A percentile compares a stretch with the other conserved stretches of the same genome.
Conservation (phyloP, 2,888 invertebrate species). For the Lamellibrachia columna region DNA sequence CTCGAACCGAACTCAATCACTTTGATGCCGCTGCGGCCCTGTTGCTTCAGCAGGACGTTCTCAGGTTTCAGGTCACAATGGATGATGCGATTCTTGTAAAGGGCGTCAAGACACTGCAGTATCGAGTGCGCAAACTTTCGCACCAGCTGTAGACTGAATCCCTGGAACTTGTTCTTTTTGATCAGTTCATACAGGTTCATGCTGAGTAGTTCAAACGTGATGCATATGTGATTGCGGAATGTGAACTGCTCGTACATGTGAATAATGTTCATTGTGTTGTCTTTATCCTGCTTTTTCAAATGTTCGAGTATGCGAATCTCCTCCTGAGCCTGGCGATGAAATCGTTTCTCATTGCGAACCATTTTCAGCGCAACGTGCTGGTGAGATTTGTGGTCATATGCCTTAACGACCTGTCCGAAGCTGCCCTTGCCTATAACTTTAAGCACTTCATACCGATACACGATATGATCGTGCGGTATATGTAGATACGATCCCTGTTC, state of each 20-base stretch:
- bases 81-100: slow-evolving; percentile 94
- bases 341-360: slow-evolving; percentile 91
- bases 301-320: slow-evolving; percentile 96
- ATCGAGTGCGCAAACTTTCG: slow-evolving; percentile 98
- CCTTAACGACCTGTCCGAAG: slow-evolving; percentile 98
- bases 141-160: slow-evolving; percentile 94
- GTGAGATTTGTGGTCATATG: slow-evolving; percentile 96
- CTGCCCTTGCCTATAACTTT: slow-evolving; percentile 99
- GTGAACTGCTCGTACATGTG: slow-evolving; percentile 98
- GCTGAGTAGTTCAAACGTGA: slow-evolving; percentile 90
- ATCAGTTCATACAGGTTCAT: slow-evolving; percentile 99
- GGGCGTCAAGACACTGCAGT: slow-evolving; percentile 92
- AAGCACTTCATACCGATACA: slow-evolving; percentile 90
- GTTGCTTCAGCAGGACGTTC: slow-evolving; percentile 97
- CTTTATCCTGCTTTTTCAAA: slow-evolving; percentile 93
- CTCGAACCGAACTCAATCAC: slow-evolving; percentile 99
- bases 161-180: slow-evolving; percentile 98
- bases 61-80: slow-evolving; percentile 99
- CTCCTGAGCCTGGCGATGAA: slow-evolving; percentile 97
- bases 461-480: slow-evolving; percentile 97
- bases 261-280: slow-evolving; percentile 97
- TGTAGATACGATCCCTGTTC: slow-evolving; percentile 95
- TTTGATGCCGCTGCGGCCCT: slow-evolving; percentile 98
- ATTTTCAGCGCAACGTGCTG: slow-evolving; percentile 97
- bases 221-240: slow-evolving; percentile 98